These are phyloP conservation scores for Noctilio leporinus DNA, from an alignment of 2,113 vertebrate species.

Conservation along the genomic window DNA sequence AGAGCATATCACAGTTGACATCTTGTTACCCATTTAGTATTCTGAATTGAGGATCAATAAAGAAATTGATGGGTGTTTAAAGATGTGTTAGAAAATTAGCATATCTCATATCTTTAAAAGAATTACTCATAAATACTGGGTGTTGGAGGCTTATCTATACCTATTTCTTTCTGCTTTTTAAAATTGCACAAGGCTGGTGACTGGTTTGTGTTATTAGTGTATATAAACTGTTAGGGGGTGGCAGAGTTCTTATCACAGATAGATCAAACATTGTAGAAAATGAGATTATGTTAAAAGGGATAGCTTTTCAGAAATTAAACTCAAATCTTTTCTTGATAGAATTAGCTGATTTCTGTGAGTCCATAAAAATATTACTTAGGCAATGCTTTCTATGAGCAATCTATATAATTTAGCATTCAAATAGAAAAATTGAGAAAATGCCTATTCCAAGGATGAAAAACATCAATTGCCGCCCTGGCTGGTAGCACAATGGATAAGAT, in stretches of 20 bases:
- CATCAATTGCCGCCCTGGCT: too few species aligned
- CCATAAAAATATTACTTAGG: not conserved
- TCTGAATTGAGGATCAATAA: not conserved
- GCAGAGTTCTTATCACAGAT: not conserved
- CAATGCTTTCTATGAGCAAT: not conserved
- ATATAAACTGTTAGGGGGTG: not conserved
- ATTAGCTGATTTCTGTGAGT: not conserved
- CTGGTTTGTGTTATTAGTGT: not conserved
- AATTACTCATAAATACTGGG: not conserved
- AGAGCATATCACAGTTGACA: not conserved
- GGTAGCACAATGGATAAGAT: too few species aligned
- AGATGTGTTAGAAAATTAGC: not conserved
- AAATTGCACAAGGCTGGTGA: not conserved
- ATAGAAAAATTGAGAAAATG: not conserved
- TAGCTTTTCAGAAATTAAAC: slow-evolving; percentile 14
- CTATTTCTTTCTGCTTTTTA: not conserved
- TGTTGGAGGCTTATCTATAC: not conserved
- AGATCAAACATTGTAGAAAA: not conserved
- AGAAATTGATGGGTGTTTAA: not conserved
- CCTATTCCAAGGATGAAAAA: not conserved
- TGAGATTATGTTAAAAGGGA: not conserved
- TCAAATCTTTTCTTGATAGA: not conserved
- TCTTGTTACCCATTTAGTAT: not conserved
- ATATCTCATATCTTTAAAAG: not conserved
- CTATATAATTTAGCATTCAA: not conserved